A percentile compares a stretch with the other conserved stretches of the same genome.
Evolutionary conservation across 2,888 invertebrate species (phyloP).

Genomic region (Drosophila rubida): DNA sequence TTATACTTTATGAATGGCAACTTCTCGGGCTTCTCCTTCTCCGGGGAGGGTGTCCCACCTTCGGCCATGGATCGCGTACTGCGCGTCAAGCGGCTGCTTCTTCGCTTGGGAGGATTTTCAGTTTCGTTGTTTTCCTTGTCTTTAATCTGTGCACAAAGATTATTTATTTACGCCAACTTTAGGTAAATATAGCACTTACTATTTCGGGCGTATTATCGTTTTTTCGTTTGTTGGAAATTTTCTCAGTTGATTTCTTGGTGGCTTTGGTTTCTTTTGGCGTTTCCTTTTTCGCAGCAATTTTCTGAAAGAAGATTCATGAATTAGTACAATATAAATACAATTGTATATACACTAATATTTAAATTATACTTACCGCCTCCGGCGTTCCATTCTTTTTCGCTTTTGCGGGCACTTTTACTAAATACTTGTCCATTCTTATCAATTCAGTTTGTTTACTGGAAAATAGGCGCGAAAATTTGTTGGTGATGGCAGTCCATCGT

Average conservation of each 20-base stretch:
- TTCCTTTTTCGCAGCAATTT: slow-evolving; percentile 27
- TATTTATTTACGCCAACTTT: not conserved
- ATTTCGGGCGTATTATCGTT: slow-evolving; percentile 51
- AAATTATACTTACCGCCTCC: slow-evolving; percentile 32
- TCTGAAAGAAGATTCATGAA: not conserved
- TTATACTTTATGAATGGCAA: slow-evolving; percentile 79
- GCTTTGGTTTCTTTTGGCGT: slow-evolving; percentile 22
- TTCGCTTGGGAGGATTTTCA: slow-evolving; percentile 81
- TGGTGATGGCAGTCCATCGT: not conserved
- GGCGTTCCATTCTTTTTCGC: slow-evolving; percentile 4
- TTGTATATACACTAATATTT: accelerated
- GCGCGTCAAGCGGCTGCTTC: slow-evolving; percentile 75
- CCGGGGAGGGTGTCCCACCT: slow-evolving; percentile 59
- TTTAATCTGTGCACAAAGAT: slow-evolving; percentile 22
- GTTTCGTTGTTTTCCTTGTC: slow-evolving; percentile 52
- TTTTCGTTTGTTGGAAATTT: slow-evolving; percentile 44
- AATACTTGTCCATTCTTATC: slow-evolving; percentile 60
- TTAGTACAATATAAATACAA: accelerated
- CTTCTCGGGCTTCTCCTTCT: slow-evolving; percentile 59
- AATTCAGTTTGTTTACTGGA: slow-evolving; percentile 4
- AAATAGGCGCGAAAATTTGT: slow-evolving; percentile 55
- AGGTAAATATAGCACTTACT: slow-evolving; percentile 18
- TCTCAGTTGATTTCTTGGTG: not conserved
- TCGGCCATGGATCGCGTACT: slow-evolving; percentile 74
- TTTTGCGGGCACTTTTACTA: slow-evolving; percentile 58